A percentile compares a stretch with the other conserved stretches of the same genome.
These are phyloP conservation scores for Phenganax stokvisi DNA, from an alignment of 92 coral and sea anemone species.

Conservation along the genomic window DNA sequence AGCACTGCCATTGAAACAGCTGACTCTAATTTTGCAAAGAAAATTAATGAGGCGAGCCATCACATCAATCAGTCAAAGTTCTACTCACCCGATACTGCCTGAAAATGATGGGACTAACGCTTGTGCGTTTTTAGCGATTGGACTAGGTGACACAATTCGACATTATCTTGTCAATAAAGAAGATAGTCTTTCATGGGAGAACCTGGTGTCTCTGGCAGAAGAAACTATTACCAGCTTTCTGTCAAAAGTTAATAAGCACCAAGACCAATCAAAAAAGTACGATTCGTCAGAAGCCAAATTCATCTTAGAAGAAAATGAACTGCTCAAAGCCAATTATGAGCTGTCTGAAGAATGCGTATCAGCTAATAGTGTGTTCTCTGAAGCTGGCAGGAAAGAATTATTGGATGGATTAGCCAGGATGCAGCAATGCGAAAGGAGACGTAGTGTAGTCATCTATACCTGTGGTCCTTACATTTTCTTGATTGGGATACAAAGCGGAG, in stretches of 20 bases:
- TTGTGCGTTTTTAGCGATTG: conserved; percentile 34
- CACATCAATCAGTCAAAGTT: not conserved
- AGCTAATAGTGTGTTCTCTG: conserved; percentile 30
- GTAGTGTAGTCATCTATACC: conserved; percentile 36
- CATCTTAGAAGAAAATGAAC: conserved; percentile 24
- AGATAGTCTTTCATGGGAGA: conserved; percentile 8
- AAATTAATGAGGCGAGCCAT: too few relatives aligned
- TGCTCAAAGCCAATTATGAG: conserved; percentile 33
- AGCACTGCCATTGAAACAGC: not conserved
- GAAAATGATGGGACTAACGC: conserved; percentile 41
- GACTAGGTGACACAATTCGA: conserved; percentile 32
- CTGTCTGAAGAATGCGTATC: conserved; percentile 39
- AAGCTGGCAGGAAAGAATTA: conserved; percentile 37
- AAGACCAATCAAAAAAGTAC: conserved; percentile 36
- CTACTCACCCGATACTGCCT: not conserved
- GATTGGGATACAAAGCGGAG: not conserved
- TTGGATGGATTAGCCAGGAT: conserved; percentile 22
- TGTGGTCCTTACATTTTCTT: conserved; percentile 36
- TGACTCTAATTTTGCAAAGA: too few relatives aligned
- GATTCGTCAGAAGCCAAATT: conserved; percentile 39
- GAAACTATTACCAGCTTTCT: conserved; percentile 22
- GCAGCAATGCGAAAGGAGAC: not conserved
- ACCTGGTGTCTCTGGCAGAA: conserved; percentile 15
- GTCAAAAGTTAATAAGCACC: conserved; percentile 25
- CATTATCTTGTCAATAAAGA: conserved; percentile 4